Evolutionary conservation across 2,797 vertebrate genomes (phyloP), one percentile per base, ranked within the genome.

Genomic region (Hylomyscus alleni): DNA sequence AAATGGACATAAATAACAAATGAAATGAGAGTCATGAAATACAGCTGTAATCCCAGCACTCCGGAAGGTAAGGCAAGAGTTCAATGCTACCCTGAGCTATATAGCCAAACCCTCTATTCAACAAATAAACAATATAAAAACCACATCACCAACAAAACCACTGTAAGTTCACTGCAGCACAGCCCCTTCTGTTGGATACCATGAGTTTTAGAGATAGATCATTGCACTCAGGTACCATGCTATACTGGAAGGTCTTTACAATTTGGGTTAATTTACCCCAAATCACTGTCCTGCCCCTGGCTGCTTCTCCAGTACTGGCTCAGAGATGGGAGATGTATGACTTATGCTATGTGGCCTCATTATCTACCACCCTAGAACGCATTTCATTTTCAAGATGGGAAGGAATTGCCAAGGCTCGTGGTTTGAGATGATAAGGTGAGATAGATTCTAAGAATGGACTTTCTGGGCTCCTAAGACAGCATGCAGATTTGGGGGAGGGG

Each of bases 351-450:
- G 76, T 0, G 26, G 82, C 26, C 72, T 91, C 31, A 2, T n/a
- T 72, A 50, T 92, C 93, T 91, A 26, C 7, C 56, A 26, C 7
- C 56, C 83, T 24, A 65, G 72, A 85, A n/a, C 17, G 58, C 24
- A 26, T 50, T 40, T 17, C 15, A 12, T 6, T 75, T 81, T 91
- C 47, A 22, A 54, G 19, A 92, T 1, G 12, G 40, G 67, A 90
- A 96, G 62, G 60, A 37, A 93, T 54, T 91, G 84, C 50, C 75
- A 58, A 93, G 95, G 56, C 58, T 67, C 2, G 1, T n/a, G 75
- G 77, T 72, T 92, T 65, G 19, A 62, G 75, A 40, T 14, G 72
- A 52, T 5, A 44, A 62, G 89, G 94, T 22, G 73, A 83, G 89
- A 94, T 47, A 37, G 67, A 50, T 3, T 58, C 47, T 4, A 20